Conservation (phyloP, 2,113 vertebrate genomes). For the Columba janthina region DNA sequence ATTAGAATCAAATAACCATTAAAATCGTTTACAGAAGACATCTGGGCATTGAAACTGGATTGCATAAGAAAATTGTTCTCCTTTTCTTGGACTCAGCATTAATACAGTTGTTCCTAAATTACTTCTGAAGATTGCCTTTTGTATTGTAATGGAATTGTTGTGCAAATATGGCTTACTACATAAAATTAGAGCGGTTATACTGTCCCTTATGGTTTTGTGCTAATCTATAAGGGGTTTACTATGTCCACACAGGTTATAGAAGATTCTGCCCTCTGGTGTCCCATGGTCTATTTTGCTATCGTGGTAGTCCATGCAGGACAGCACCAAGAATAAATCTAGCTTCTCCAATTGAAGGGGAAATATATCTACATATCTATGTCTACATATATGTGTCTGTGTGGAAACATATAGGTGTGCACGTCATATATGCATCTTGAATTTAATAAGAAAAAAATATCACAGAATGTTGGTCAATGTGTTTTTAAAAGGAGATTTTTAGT, state of each 20-base stretch:
- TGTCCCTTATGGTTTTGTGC: constrained; percentile 16
- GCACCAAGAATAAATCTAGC: neutral
- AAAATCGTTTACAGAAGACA: constrained; percentile 62
- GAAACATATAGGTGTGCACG: neutral
- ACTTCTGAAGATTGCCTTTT: constrained; percentile 68
- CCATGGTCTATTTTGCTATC: neutral
- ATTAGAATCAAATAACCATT: constrained; percentile 67
- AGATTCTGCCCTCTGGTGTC: constrained; percentile 65
- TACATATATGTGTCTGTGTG: no score
- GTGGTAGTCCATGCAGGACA: neutral
- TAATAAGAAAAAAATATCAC: constrained; percentile 16
- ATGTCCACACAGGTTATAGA: neutral
- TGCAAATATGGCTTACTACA: constrained; percentile 66
- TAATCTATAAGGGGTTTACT: constrained; percentile 22
- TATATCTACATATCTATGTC: neutral
- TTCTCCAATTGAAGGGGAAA: neutral
- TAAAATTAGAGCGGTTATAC: constrained; percentile 61
- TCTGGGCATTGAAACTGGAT: constrained; percentile 24
- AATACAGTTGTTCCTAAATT: constrained; percentile 63
- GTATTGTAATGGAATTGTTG: constrained; percentile 68
- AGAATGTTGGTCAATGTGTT: neutral
- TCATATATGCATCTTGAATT: constrained; percentile 1
- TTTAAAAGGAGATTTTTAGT: neutral
- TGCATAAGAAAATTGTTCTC: constrained; percentile 61
- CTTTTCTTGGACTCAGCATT: constrained; percentile 62